Evolutionary conservation across 2,888 invertebrate species (phyloP), one percentile per base, ranked within the genome.

Genomic region (Pollenia angustigena): DNA sequence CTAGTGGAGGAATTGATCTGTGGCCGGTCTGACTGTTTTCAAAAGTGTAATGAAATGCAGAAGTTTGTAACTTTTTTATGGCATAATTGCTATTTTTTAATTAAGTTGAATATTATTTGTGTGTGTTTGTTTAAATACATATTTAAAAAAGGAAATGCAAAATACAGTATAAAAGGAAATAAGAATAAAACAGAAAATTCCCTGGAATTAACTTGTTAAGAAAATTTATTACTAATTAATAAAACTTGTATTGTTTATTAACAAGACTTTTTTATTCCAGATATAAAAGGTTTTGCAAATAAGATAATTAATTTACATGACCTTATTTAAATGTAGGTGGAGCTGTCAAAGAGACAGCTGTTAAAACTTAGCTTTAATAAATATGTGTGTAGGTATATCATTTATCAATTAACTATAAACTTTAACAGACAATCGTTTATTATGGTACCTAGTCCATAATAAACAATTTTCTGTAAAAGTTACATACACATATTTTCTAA

Each of bases 71-170:
- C 46, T 46, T 46, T 79, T 79, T 69, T 60, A 79, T 69, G 69
- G 69, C 4, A 52, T 71, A 79, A 79, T 79, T 71, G 60, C 44
- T 52, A 69, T 42, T 48, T 79, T 52, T 56, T 56, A 62, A 62
- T 62, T 62, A 32, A 62, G 42, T 42, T 62, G 16, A 16, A 16
- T 62, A 62, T 62, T 16, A 16, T 42, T 40, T 62, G 32, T 32
- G 6, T 32, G 32, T 32, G 32, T 14, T 48, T 12, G 16, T 18
- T 44, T 64, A 6, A 50, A 46, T 66, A 23, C 23, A 23, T 23
- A 54, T 54, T 52, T 10, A 44, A 62, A 68, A 71, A 80, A 71
- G 80, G 80, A 62, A 80, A 80, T 71, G 80, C 71, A 80, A 71
- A 80, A 69, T 58, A 68, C 18, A 7, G 7, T 44, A 32, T 23